Percentiles rank a stretch among this genome's conserved stretches.
Evolutionary conservation across 2,888 invertebrate genomes (phyloP).

Genomic region (Coenonympha glycerion): DNA sequence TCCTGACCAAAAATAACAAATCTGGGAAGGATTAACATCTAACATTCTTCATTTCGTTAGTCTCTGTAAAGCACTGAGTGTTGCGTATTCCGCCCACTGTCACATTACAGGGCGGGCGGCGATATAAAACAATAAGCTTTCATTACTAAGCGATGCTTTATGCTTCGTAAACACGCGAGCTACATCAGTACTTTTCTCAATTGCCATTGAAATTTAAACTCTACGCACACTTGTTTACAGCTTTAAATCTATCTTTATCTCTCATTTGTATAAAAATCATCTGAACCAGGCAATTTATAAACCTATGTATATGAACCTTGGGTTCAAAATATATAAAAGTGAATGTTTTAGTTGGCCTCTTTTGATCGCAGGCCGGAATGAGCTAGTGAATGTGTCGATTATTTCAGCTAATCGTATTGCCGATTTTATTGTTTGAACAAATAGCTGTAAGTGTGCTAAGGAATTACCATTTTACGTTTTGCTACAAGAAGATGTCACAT

Average conservation of each 20-base stretch:
- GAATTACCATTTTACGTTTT: background rate
- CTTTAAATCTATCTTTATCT: background rate
- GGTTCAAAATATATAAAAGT: conserved; percentile 8
- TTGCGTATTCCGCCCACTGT: conserved; percentile 55
- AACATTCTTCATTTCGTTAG: background rate
- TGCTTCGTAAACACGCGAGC: conserved; percentile 55
- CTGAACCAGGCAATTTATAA: background rate
- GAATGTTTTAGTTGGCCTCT: conserved; percentile 29
- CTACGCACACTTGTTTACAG: background rate
- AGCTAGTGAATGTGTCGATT: conserved; percentile 42
- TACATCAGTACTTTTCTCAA: conserved; percentile 19
- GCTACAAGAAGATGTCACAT: too few relatives aligned
- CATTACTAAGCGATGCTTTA: conserved; percentile 59
- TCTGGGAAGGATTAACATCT: background rate
- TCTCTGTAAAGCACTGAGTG: conserved; percentile 21
- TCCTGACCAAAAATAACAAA: background rate
- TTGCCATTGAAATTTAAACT: conserved; percentile 14
- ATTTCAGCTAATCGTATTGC: conserved; percentile 26
- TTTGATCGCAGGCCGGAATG: conserved; percentile 33
- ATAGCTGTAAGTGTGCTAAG: conserved; percentile 6
- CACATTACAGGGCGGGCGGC: conserved; percentile 62
- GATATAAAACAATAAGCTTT: conserved; percentile 74
- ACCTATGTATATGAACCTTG: background rate
- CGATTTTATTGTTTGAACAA: conserved; percentile 27
- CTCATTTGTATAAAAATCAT: background rate